Evolutionary conservation across 2,888 invertebrate species (phyloP).

Genomic region (Clunio marinus): DNA sequence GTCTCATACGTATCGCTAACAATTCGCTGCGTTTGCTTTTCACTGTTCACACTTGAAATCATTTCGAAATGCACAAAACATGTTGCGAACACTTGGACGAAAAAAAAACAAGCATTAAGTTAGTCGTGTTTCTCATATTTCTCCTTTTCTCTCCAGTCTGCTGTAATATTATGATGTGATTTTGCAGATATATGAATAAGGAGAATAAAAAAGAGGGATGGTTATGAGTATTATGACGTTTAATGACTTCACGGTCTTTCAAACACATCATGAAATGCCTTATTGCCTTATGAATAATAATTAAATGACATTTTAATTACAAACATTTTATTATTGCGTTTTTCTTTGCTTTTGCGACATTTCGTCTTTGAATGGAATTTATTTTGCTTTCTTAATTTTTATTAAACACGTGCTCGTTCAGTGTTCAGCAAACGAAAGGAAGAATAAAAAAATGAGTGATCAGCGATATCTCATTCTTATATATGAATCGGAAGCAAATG

Average conservation of each 20-base stretch:
- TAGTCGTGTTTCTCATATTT: slow-evolving; percentile 24
- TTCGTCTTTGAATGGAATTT: neutral
- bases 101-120: neutral
- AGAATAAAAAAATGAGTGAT: neutral
- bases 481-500: neutral
- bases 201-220: neutral
- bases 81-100: slow-evolving; percentile 36
- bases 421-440: too few species aligned
- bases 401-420: neutral
- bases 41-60: neutral
- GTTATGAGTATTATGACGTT: slow-evolving; percentile 19
- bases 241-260: slow-evolving; percentile 34
- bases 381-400: neutral
- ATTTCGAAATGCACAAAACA: slow-evolving; percentile 29
- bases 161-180: slow-evolving; percentile 31
- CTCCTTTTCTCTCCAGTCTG: neutral
- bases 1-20: too few species aligned
- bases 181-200: slow-evolving; percentile 15
- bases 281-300: slow-evolving; percentile 17
- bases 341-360: neutral
- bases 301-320: slow-evolving; percentile 33
- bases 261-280: neutral
- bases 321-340: neutral
- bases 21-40: too few species aligned
- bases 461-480: neutral